Evolutionary conservation across 1,140 invertebrate genomes (phyloP), one percentile per base, ranked within the genome.

Genomic region (Matsumurasca onukii): DNA sequence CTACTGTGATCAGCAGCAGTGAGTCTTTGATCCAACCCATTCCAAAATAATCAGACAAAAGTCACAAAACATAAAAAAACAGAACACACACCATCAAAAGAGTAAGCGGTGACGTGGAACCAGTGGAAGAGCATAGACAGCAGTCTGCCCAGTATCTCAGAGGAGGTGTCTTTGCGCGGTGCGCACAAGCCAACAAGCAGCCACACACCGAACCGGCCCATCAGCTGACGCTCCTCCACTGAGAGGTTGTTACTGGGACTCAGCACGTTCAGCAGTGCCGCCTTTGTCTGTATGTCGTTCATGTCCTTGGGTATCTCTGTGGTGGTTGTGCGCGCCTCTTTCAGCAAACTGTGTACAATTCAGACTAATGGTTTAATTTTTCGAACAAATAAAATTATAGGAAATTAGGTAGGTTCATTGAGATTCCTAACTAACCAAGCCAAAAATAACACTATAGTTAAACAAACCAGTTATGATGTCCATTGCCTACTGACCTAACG

Each of bases 41-140:
- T n/a, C n/a, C n/a, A n/a, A n/a, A n/a, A n/a, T n/a, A n/a, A n/a
- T n/a, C n/a, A n/a, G n/a, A n/a, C n/a, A n/a, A n/a, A n/a, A n/a
- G n/a, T n/a, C n/a, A n/a, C n/a, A n/a, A n/a, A n/a, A n/a, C n/a
- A n/a, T n/a, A n/a, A n/a, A n/a, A n/a, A n/a, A n/a, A n/a, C n/a
- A n/a, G n/a, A n/a, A n/a, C n/a, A 80, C 79, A 81, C 78, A 95
- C 95, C 95, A 83, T 97, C 94, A 77, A 95, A 96, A 20, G 97
- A 89, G 80, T 95, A 97, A 9, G 95, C 94, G 31, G 97, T 98
- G 69, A 96, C 91, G 83, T 98, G 93, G 84, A 99, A 99, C 98
- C 98, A 99, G 81, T 99, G 95, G 83, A 99, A 99, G 66, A 99
- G 85, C 86, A 97, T 97, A 66, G 94, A 93, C 29, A 99, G 83